These are phyloP conservation scores for Solenopsis fugax DNA, from an alignment of 1,140 invertebrate species.

Conservation along the genomic window DNA sequence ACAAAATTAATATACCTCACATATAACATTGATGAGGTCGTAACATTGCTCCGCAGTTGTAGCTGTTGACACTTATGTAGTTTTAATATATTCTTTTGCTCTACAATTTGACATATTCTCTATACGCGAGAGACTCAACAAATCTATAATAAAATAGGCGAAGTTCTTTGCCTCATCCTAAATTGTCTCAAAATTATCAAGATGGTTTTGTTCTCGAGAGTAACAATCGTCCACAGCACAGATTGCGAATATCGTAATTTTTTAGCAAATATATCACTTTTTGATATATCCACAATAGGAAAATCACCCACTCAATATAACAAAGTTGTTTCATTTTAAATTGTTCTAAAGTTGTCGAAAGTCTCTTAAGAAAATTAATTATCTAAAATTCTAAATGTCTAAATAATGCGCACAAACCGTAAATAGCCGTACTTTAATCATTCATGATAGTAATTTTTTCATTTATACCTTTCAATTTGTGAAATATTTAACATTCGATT, in stretches of 20 bases:
- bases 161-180: too few relatives aligned
- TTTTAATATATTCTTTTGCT: too few relatives aligned
- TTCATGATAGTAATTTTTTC: not conserved
- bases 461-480: too few relatives aligned
- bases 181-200: slow-evolving; percentile 22
- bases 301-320: not conserved
- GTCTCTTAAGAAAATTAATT: not conserved
- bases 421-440: not conserved
- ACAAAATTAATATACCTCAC: too few relatives aligned
- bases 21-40: too few relatives aligned
- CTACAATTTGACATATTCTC: too few relatives aligned
- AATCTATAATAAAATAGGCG: too few relatives aligned
- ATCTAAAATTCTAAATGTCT: not conserved
- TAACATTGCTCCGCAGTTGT: too few relatives aligned
- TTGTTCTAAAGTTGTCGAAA: not conserved
- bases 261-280: too few relatives aligned
- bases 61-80: too few relatives aligned
- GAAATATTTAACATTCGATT: too few relatives aligned
- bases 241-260: not conserved
- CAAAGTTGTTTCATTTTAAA: not conserved
- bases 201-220: not conserved
- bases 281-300: not conserved
- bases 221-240: not conserved
- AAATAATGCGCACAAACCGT: not conserved
- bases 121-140: too few relatives aligned